Evolutionary conservation across 1,140 invertebrate genomes (phyloP).

Genomic region (Caenorhabditis briggsae): DNA sequence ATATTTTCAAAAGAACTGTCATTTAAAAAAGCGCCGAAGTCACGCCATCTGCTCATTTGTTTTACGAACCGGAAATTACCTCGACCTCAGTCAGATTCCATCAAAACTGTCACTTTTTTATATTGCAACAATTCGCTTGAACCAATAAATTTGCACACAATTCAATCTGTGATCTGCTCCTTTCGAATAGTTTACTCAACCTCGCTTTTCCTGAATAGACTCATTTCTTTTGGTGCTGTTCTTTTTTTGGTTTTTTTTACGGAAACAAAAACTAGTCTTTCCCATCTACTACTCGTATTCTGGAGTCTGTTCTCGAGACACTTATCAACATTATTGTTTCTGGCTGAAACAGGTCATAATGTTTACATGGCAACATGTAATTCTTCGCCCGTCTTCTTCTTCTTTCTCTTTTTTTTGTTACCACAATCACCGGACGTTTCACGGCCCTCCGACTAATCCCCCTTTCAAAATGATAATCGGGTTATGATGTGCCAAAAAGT

Average conservation of each 20-base stretch:
- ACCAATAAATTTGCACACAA: conserved; percentile 5
- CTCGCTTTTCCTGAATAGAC: neutral
- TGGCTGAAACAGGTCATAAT: conserved; percentile 35
- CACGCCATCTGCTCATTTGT: too few relatives aligned
- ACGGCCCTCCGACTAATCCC: conserved; percentile 39
- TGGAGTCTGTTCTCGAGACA: conserved; percentile 19
- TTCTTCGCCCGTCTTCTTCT: neutral
- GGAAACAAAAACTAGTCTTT: neutral
- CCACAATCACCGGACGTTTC: conserved; percentile 38
- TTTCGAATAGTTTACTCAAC: conserved; percentile 27
- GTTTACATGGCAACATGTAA: conserved; percentile 53
- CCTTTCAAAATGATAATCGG: conserved; percentile 43
- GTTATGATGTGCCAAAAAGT: conserved; percentile 39
- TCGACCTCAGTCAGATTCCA: neutral
- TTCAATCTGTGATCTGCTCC: conserved; percentile 45
- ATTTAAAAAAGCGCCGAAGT: neutral
- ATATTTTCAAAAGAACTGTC: neutral
- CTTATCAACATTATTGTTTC: neutral
- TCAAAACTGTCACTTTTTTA: neutral
- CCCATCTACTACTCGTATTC: neutral
- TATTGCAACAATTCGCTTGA: neutral
- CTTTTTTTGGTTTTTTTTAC: neutral
- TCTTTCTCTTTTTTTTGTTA: neutral
- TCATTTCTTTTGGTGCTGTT: conserved; percentile 30
- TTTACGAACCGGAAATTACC: neutral